phyloP scores from a whole-genome alignment of 1,140 invertebrate species.

The Plutomurus gul region DNA sequence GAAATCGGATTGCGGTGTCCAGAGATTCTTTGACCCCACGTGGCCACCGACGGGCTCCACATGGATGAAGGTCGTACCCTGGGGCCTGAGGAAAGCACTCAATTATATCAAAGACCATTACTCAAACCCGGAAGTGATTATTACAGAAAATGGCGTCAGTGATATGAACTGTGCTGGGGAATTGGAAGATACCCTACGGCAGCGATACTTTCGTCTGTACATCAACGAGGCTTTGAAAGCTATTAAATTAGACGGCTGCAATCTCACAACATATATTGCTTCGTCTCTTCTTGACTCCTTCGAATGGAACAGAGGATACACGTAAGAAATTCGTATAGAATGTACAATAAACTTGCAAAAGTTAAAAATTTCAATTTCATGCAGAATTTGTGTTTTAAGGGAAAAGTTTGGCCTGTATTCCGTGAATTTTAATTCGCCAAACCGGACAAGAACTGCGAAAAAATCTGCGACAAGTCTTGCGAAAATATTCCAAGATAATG shows the following conservation, averaged over 20 bases:
- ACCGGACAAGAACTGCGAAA: conserved; percentile 17
- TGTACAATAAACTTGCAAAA: no score
- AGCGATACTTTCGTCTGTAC: conserved; percentile 6
- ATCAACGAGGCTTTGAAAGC: conserved; percentile 38
- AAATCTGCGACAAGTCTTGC: conserved; percentile 16
- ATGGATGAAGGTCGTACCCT: conserved; percentile 55
- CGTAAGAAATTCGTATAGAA: background rate
- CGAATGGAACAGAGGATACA: conserved; percentile 48
- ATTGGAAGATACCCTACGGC: conserved; percentile 53
- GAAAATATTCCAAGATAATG: conserved; percentile 28
- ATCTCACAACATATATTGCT: conserved; percentile 30
- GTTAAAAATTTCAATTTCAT: background rate
- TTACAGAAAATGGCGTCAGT: conserved; percentile 50
- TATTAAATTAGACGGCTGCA: conserved; percentile 21
- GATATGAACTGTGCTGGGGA: background rate
- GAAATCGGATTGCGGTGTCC: conserved; percentile 2
- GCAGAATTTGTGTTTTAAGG: conserved; percentile 9
- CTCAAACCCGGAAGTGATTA: conserved; percentile 43
- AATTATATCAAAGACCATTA: conserved; percentile 31
- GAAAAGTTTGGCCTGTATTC: conserved; percentile 27
- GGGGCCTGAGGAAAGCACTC: conserved; percentile 64
- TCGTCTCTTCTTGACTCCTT: conserved; percentile 46
- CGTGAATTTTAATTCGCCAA: conserved; percentile 21
- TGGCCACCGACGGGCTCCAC: conserved; percentile 1
- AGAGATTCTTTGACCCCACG: background rate